phyloP scores from a whole-genome alignment of 2,113 vertebrate genomes.

The Delphinus delphis region DNA sequence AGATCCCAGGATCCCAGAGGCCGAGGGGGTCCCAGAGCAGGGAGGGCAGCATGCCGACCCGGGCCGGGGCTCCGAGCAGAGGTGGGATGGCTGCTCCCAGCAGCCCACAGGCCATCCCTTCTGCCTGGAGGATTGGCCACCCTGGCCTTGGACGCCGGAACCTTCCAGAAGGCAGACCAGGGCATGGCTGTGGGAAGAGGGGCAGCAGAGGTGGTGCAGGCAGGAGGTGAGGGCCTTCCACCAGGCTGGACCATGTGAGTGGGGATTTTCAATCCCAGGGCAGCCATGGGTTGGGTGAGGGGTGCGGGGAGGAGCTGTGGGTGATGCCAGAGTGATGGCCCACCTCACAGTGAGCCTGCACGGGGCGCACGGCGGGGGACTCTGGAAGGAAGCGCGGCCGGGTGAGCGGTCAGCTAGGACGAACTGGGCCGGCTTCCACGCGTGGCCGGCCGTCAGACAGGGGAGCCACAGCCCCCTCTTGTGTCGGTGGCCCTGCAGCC shows the following conservation, averaged over 20 bases:
- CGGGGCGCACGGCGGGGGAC: rapidly evolving
- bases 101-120: background rate
- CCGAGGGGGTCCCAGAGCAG: background rate
- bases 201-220: background rate
- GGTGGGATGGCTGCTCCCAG: background rate
- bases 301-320: too few species aligned
- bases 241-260: background rate
- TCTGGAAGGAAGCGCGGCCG: background rate
- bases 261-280: rapidly evolving
- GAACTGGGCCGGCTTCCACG: background rate
- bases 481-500: background rate
- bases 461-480: background rate
- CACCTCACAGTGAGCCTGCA: too few species aligned
- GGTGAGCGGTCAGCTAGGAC: rapidly evolving
- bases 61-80: rapidly evolving
- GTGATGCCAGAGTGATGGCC: rapidly evolving
- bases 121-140: background rate
- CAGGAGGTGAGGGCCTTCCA: too few species aligned
- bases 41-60: background rate
- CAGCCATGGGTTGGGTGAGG: rapidly evolving
- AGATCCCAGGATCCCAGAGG: background rate
- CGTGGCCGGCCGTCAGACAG: too few species aligned
- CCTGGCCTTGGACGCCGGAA: background rate
- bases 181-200: background rate
- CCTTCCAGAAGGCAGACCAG: background rate